Percentiles rank a stretch among this genome's conserved stretches.
Conservation (phyloP, 2,888 invertebrate genomes). For the Spicauda simplicius region DNA sequence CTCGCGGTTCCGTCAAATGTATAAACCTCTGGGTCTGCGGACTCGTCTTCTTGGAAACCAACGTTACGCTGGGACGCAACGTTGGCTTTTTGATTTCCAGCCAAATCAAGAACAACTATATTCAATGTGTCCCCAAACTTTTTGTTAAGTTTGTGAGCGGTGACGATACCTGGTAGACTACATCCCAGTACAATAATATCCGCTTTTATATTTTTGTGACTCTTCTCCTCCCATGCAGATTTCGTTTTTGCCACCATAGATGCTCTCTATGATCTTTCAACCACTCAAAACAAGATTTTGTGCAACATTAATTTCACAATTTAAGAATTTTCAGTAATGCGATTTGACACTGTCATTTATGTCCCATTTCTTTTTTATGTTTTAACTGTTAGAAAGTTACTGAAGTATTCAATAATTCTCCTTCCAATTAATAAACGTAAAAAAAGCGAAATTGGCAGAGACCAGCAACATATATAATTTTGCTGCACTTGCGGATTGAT, state of each 20-base stretch:
- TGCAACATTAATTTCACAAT: not conserved
- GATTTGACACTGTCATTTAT: not conserved
- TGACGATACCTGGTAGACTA: constrained; percentile 73
- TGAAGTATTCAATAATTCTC: too few relatives aligned
- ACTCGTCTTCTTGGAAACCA: constrained; percentile 53
- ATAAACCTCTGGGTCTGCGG: constrained; percentile 41
- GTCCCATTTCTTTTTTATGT: not conserved
- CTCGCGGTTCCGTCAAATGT: constrained; percentile 44
- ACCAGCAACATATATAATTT: too few relatives aligned
- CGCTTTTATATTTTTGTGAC: constrained; percentile 54
- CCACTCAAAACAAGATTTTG: too few relatives aligned
- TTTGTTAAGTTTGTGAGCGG: constrained; percentile 73
- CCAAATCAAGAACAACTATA: constrained; percentile 69
- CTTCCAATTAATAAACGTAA: too few relatives aligned
- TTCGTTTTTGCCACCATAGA: constrained; percentile 19
- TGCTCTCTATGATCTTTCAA: not conserved
- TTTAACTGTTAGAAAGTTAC: not conserved
- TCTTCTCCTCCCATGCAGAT: constrained; percentile 13
- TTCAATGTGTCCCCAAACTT: constrained; percentile 73
- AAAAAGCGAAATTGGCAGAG: too few relatives aligned
- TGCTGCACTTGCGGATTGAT: too few relatives aligned
- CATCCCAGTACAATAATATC: constrained; percentile 77
- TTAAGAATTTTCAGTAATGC: not conserved
- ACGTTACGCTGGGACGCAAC: constrained; percentile 58
- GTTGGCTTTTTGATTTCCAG: constrained; percentile 35